Base-by-base conservation (phyloP, 2,797 vertebrate genomes). In the Melanotaenia parkinsoni region DNA sequence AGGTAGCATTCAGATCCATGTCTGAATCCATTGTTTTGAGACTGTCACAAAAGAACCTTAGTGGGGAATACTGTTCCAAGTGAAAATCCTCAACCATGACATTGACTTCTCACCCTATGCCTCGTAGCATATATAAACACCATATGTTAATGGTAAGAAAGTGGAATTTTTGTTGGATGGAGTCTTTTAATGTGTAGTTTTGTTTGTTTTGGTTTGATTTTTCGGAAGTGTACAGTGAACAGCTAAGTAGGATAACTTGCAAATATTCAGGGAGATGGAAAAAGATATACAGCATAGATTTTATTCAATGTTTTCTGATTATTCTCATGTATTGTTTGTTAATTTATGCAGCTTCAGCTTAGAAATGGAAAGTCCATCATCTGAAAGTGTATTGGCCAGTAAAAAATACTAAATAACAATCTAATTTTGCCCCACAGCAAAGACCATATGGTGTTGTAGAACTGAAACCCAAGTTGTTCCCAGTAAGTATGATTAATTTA, bases 381-480 rank as follows among this genome's bases (percentile, higher is more conserved):
- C 4, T 67, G 22, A 32, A 7, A 40, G 33, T 63, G 4, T 50
- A 58, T 18, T 6, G 9, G 59, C 43, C 5, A 32, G 13, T 37
- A 22, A 30, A 4, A 2, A 9, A 14, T 51, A 35, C 9, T 73
- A 40, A 81, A 75, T 63, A 63, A 54, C 3, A 20, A 1, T 76
- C 2, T 76, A 0, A 8, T 58, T 87, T 24, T 84, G 12, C 13
- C n/a, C 45, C 75, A 76, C 94, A 98, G 96, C 12, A 72, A 71
- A 93, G 13, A 33, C 96, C 96, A 38, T 95, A 95, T 85, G 93
- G 85, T 50, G 86, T 96, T 32, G 93, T 96, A 78, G 80, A 74
- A 0, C 20, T 70, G 70, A 97, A 96, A 82, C 93, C 90, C 65
- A 93, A 8, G 74, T 80, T 98, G 74, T 97, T 94, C 76, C 97